phyloP scores from a whole-genome alignment of 2,797 vertebrate genomes.

The Oophaga sylvatica region DNA sequence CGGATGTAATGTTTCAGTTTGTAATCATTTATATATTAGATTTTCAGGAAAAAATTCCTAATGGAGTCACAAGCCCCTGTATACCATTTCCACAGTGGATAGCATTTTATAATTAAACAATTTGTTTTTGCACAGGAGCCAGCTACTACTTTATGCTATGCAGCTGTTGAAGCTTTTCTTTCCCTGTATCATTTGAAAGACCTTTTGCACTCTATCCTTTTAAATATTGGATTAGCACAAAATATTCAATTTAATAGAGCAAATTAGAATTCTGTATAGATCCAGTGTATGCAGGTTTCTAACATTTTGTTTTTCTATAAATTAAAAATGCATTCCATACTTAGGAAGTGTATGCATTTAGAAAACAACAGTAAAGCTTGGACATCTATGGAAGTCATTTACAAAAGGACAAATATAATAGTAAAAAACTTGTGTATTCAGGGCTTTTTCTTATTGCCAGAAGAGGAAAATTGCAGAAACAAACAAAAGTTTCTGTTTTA shows the following conservation, averaged over 20 bases:
- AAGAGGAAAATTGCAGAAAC: neutral
- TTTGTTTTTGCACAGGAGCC: conserved; percentile 55
- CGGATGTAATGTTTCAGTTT: conserved; percentile 47
- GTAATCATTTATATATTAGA: conserved; percentile 54
- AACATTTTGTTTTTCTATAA: conserved; percentile 6
- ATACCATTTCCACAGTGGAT: conserved; percentile 55
- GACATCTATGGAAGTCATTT: neutral
- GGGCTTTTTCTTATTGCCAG: neutral
- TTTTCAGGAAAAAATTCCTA: conserved; percentile 53
- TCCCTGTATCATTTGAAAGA: conserved; percentile 31
- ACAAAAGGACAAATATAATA: conserved; percentile 9
- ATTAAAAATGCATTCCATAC: conserved; percentile 11
- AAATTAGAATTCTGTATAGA: conserved; percentile 16
- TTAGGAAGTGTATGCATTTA: neutral
- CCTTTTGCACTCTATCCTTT: conserved; percentile 33
- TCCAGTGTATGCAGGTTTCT: conserved; percentile 1
- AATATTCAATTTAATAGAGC: conserved; percentile 26
- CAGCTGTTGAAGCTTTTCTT: conserved; percentile 30
- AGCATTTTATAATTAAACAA: conserved; percentile 61
- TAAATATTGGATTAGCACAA: conserved; percentile 51
- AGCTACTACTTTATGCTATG: conserved; percentile 29
- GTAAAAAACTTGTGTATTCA: conserved; percentile 2
- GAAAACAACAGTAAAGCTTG: conserved; percentile 11
- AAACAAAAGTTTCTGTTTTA: neutral
- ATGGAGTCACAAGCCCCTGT: conserved; percentile 51